A percentile compares a stretch with the other conserved stretches of the same genome.
These are phyloP conservation scores for Electrona antarctica DNA, from an alignment of 2,113 vertebrate species.

Conservation along the genomic window DNA sequence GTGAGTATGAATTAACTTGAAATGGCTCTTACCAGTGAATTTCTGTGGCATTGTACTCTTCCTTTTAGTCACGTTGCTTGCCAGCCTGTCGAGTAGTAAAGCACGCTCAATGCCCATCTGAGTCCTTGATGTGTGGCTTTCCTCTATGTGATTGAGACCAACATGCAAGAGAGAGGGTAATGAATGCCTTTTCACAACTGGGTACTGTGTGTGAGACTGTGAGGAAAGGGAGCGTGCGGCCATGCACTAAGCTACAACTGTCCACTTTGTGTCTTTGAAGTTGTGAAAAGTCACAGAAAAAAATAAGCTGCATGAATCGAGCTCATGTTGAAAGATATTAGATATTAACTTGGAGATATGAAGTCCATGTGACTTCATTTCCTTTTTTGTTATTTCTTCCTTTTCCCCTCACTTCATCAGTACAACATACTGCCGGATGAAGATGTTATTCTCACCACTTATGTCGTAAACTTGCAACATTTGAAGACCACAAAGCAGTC, in stretches of 20 bases:
- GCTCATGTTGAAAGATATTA: constrained; percentile 14
- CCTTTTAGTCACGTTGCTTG: constrained; percentile 93
- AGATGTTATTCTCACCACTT: constrained; percentile 72
- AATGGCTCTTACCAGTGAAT: constrained; percentile 88
- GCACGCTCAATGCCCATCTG: constrained; percentile 92
- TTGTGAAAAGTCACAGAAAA: constrained; percentile 1
- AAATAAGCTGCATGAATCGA: constrained; percentile 4
- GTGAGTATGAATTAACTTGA: too few relatives aligned
- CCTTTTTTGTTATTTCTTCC: constrained; percentile 28
- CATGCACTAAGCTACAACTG: constrained; percentile 7
- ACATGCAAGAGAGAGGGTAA: constrained; percentile 19
- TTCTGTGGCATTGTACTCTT: constrained; percentile 97
- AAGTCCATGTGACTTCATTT: constrained; percentile 65
- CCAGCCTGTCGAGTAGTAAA: constrained; percentile 91
- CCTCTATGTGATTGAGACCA: constrained; percentile 56
- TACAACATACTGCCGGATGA: constrained; percentile 64
- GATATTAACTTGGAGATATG: constrained; percentile 51
- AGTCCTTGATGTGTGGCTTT: constrained; percentile 82
- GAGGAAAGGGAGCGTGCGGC: background rate
- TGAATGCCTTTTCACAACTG: background rate
- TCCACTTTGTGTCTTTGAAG: constrained; percentile 13
- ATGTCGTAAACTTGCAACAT: constrained; percentile 60
- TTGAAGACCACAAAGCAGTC: constrained; percentile 54
- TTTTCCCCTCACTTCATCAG: constrained; percentile 47
- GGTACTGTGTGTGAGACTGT: background rate